Evolutionary conservation across 2,888 invertebrate species (phyloP), one percentile per base, ranked within the genome.

Genomic region (Odontocolon sp.): DNA sequence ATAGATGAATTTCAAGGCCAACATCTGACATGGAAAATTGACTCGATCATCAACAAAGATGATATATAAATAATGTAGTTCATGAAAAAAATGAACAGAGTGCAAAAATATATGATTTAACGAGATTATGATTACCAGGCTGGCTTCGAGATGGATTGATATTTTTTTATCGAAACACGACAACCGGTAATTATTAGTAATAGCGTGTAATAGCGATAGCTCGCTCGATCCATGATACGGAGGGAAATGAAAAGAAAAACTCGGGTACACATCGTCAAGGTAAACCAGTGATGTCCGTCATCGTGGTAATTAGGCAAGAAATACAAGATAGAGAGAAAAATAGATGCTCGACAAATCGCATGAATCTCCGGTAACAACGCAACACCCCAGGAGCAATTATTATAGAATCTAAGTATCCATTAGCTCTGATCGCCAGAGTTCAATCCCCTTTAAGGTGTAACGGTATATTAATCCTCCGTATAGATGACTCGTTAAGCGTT

Each of bases 71-170:
- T n/a, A n/a, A n/a, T n/a, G n/a, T n/a, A n/a, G n/a, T n/a, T n/a
- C n/a, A n/a, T n/a, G n/a, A n/a, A n/a, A 36, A 36, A 8, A 36
- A 36, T 8, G n/a, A 36, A 36, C n/a, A 40, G 14, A 36, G 54
- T 16, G 54, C 21, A 63, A 47, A 63, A 36, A 63, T 8, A 9
- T 9, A n/a, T 4, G 8, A 16, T 31, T 36, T 59, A 69, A 69
- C 59, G 68, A 69, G 68, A 69, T 57, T 59, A 57, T 50, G 57
- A 69, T 69, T 69, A 47, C 59, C 23, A 38, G 50, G 14, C 31
- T 18, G 45, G 14, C 16, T 28, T 23, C 11, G 21, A 31, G 11
- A 45, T 9, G 45, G 11, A 28, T 59, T 59, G 47, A 38, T 57
- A 47, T 47, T 69, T 59, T 38, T 69, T 9, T 26, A 36, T 59